Evolutionary conservation across 2,888 invertebrate species (phyloP).

Genomic region (Bugulina stolonifera): DNA sequence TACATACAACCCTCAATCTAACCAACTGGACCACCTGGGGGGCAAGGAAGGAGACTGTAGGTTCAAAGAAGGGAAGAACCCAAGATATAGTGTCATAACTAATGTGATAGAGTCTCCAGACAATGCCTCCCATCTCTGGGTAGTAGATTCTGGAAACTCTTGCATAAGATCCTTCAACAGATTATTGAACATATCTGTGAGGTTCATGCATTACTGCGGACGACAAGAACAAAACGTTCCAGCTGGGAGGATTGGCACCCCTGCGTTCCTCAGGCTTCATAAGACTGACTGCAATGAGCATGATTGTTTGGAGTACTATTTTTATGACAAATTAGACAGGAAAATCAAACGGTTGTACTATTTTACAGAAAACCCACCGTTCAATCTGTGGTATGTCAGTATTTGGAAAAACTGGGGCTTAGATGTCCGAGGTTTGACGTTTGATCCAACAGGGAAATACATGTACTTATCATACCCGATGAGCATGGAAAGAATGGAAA

Average conservation of each 20-base stretch:
- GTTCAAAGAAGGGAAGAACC: neutral
- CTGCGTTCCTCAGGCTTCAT: neutral
- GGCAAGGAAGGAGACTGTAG: neutral
- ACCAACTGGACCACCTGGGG: neutral
- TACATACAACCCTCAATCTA: neutral
- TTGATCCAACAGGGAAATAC: neutral
- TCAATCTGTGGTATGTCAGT: neutral
- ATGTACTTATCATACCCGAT: neutral
- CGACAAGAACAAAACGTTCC: too few relatives aligned
- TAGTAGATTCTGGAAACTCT: neutral
- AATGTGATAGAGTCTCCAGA: neutral
- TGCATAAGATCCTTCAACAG: neutral
- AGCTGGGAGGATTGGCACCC: neutral
- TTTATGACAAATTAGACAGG: neutral
- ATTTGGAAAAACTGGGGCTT: neutral
- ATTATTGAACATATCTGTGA: neutral
- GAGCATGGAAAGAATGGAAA: neutral
- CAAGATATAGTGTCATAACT: neutral
- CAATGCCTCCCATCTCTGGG: neutral
- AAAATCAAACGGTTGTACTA: neutral
- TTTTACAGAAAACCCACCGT: neutral
- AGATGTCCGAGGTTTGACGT: neutral
- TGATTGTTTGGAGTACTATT: neutral
- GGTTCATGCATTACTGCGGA: neutral
- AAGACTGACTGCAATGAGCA: neutral